Evolutionary conservation across 2,888 invertebrate species (phyloP), one percentile per base, ranked within the genome.

Genomic region (Linnaemya vulpina): DNA sequence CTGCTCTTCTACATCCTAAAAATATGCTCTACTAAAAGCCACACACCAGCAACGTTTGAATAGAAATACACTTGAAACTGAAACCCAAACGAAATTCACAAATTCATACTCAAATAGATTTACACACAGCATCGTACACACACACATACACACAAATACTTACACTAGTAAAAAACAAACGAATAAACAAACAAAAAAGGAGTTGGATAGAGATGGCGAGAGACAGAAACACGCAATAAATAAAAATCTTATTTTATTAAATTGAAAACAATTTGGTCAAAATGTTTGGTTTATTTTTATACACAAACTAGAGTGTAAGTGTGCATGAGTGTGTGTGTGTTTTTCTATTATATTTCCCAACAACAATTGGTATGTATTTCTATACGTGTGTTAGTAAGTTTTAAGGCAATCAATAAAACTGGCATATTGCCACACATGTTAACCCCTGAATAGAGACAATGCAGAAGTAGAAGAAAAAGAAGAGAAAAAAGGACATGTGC

Each of bases 191-290:
- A 35, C 13, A n/a, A 58, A 58, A n/a, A 38, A 38, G 2, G 2
- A 60, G 60, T 17, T 35, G 35, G 38, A 60, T 0, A 20, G 10
- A 46, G 25, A 38, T 17, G 40, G 11, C 35, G 8, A 46, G 25
- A 11, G 30, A 10, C 7, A 43, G 13, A 43, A 62, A 46, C 53
- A 62, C 11, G 30, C 70, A 63, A 79, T 77, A 77, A 83, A 78
- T 74, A 84, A 84, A 76, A 81, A 58, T 84, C 73, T 74, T 74
- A 84, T 84, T 84, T 84, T 81, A 81, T 84, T 84, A 84, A 84
- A 84, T 81, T 84, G 81, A 78, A 81, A 84, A 81, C 81, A 81
- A 81, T 84, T 81, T 84, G 77, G 63, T 70, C 65, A 67, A 84
- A 84, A 81, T 70, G 81, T 74, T 78, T 68, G 78, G 43, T 83